A percentile compares a stretch with the other conserved stretches of the same genome.
phyloP scores from a whole-genome alignment of 2,113 vertebrate genomes.

The Antigone vipio region DNA sequence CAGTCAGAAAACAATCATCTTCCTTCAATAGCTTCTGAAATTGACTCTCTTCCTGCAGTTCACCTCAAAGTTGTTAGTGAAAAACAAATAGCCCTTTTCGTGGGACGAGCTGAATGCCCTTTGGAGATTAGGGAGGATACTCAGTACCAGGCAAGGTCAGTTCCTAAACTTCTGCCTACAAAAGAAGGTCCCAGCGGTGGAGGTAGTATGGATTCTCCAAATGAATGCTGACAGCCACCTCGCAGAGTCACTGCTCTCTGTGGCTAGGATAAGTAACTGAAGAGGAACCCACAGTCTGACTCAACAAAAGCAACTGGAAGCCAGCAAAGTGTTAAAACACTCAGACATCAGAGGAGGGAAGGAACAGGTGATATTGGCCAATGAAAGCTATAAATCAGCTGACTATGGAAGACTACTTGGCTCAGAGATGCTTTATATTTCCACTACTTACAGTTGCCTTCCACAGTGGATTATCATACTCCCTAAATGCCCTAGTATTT shows the following conservation, averaged over 20 bases:
- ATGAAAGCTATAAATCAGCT: neutral
- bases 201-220: neutral
- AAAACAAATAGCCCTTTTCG: neutral
- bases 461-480: constrained; percentile 8
- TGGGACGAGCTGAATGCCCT: neutral
- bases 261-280: neutral
- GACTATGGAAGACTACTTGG: constrained; percentile 33
- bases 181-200: neutral
- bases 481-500: constrained; percentile 74
- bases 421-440: constrained; percentile 64
- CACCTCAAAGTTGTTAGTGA: neutral
- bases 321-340: neutral
- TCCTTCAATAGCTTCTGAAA: neutral
- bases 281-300: neutral
- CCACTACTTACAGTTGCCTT: constrained; percentile 12
- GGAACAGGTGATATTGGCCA: constrained; percentile 3
- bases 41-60: neutral
- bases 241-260: neutral
- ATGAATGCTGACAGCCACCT: neutral
- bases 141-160: neutral
- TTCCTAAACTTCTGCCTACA: neutral
- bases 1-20: neutral
- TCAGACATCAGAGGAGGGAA: neutral
- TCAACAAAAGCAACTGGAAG: neutral
- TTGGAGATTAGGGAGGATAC: neutral